These are phyloP conservation scores for Gyrodactylus salaris DNA, from an alignment of 1,140 invertebrate genomes.

Conservation along the genomic window DNA sequence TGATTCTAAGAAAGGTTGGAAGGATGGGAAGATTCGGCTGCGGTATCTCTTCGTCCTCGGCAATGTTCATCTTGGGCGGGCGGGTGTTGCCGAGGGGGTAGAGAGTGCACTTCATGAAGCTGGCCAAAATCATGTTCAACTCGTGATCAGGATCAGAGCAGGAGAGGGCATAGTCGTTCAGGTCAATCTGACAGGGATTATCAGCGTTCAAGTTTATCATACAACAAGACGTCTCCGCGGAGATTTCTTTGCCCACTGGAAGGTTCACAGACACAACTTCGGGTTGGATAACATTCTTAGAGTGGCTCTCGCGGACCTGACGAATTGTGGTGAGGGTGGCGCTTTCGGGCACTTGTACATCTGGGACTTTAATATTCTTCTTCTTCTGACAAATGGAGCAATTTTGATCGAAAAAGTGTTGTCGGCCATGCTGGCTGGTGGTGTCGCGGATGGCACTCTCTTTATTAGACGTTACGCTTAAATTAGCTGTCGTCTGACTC, in stretches of 20 bases:
- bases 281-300: background rate
- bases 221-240: background rate
- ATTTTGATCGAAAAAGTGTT: background rate
- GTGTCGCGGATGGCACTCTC: background rate
- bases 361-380: background rate
- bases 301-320: background rate
- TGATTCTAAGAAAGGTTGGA: background rate
- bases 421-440: background rate
- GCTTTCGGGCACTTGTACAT: too few relatives aligned
- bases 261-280: background rate
- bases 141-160: background rate
- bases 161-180: background rate
- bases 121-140: background rate
- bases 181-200: background rate
- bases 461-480: too few relatives aligned
- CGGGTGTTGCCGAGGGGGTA: background rate
- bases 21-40: background rate
- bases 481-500: too few relatives aligned
- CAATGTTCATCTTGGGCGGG: background rate
- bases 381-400: background rate
- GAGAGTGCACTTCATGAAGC: background rate
- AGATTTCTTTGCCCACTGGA: background rate
- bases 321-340: background rate
- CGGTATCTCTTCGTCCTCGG: background rate
- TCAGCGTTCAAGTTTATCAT: background rate